These are phyloP conservation scores for Asbolus verrucosus DNA, from an alignment of 1,140 invertebrate genomes.

Conservation along the genomic window DNA sequence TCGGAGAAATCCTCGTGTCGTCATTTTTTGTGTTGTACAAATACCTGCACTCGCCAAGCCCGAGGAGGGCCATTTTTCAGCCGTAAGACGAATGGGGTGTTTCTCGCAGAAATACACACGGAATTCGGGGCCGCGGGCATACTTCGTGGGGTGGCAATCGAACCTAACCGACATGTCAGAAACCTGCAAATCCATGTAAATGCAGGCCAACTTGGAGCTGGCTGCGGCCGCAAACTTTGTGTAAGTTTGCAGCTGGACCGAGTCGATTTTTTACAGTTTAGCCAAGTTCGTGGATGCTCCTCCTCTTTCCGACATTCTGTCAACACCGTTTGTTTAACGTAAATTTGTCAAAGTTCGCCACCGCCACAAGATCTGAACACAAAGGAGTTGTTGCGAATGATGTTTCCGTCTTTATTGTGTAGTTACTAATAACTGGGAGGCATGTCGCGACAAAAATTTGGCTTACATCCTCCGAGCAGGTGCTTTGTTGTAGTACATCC, in stretches of 20 bases:
- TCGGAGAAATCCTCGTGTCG: background rate
- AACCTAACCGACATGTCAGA: no score
- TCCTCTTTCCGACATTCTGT: slow-evolving; percentile 4
- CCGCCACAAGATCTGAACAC: no score
- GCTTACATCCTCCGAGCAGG: slow-evolving; percentile 1
- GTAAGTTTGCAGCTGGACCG: slow-evolving; percentile 6
- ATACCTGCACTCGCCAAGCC: background rate
- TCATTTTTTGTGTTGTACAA: background rate
- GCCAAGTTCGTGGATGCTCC: background rate
- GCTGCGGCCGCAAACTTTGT: no score
- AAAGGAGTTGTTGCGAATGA: slow-evolving; percentile 16
- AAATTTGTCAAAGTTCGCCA: slow-evolving; percentile 38
- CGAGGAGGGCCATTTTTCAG: background rate
- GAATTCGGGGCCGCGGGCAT: no score
- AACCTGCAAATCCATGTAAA: background rate
- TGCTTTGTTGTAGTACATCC: slow-evolving; percentile 11
- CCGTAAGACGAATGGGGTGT: background rate
- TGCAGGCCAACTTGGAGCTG: no score
- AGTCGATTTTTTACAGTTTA: slow-evolving; percentile 10
- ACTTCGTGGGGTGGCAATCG: no score
- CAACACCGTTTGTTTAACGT: slow-evolving; percentile 30
- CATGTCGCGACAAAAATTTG: slow-evolving; percentile 3
- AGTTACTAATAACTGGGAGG: background rate
- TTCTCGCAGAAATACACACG: no score
- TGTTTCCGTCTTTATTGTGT: slow-evolving; percentile 22